Conservation (phyloP, 2,888 invertebrate species). For the Norana najaformis region DNA sequence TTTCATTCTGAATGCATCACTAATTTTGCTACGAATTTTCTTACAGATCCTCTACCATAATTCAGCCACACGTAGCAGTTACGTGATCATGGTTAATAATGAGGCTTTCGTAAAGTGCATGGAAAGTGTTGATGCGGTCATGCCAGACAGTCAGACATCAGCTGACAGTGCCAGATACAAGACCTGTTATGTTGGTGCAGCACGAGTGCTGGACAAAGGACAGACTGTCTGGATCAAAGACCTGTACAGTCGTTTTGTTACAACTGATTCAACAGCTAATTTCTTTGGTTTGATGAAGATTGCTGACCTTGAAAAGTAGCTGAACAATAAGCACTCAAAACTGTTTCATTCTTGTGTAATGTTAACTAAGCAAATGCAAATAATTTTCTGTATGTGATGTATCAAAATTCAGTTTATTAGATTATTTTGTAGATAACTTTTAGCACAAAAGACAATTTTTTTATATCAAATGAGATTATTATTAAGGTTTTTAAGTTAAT, state of each 20-base stretch:
- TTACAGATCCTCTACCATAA: slow-evolving; percentile 8
- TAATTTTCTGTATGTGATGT: neutral
- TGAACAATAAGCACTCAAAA: neutral
- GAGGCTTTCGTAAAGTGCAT: slow-evolving; percentile 15
- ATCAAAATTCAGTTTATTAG: neutral
- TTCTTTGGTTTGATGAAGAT: slow-evolving; percentile 21
- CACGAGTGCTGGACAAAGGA: neutral
- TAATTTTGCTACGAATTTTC: neutral
- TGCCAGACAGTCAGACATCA: neutral
- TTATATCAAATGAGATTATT: neutral
- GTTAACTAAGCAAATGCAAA: neutral
- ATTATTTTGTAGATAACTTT: neutral
- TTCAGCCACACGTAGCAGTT: slow-evolving; percentile 14
- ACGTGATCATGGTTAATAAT: neutral
- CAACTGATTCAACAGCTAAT: neutral
- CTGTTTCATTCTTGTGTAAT: neutral
- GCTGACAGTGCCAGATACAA: slow-evolving; percentile 24
- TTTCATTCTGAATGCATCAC: neutral
- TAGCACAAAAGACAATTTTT: neutral
- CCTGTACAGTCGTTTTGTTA: neutral
- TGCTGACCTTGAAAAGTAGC: slow-evolving; percentile 8
- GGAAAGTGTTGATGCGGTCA: slow-evolving; percentile 3
- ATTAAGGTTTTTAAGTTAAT: neutral
- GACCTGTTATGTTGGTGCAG: slow-evolving; percentile 19
- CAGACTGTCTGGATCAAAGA: slow-evolving; percentile 17